Percentiles rank a stretch among this genome's conserved stretches.
phyloP scores from a whole-genome alignment of 2,888 invertebrate genomes.

The Hoplodrina ambigua region DNA sequence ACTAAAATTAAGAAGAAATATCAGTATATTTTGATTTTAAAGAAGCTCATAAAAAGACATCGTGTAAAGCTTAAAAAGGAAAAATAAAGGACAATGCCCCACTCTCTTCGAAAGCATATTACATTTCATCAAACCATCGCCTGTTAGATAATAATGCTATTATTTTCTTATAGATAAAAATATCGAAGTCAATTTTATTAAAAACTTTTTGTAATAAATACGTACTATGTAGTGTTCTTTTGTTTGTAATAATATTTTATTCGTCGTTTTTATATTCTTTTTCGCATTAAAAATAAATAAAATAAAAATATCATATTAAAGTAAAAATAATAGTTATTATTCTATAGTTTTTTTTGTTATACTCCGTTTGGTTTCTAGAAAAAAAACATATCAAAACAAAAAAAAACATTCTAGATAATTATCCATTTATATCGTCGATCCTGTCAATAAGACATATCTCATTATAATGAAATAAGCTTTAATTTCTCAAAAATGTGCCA shows the following conservation, averaged over 20 bases:
- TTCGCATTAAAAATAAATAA: conserved; percentile 29
- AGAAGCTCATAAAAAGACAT: conserved; percentile 23
- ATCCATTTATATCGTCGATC: conserved; percentile 21
- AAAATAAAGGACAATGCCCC: conserved; percentile 15
- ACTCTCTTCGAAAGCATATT: conserved; percentile 22
- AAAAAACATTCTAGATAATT: conserved; percentile 2
- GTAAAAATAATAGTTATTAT: conserved; percentile 17
- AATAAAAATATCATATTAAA: conserved; percentile 14
- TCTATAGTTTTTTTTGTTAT: conserved; percentile 26
- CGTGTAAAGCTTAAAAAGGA: not conserved
- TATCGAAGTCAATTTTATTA: conserved; percentile 55
- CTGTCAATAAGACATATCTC: conserved; percentile 36
- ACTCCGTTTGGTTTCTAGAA: conserved; percentile 45
- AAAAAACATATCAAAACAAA: conserved; percentile 57
- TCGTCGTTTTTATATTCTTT: conserved; percentile 24
- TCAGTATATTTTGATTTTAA: not conserved
- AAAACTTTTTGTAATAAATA: conserved; percentile 25
- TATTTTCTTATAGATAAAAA: conserved; percentile 41
- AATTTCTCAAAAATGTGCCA: conserved; percentile 76
- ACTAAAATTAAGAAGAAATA: not conserved
- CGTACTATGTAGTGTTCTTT: conserved; percentile 10
- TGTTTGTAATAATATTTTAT: conserved; percentile 29
- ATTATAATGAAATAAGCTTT: conserved; percentile 67
- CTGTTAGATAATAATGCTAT: conserved; percentile 33
- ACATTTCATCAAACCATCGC: conserved; percentile 38